A percentile compares a stretch with the other conserved stretches of the same genome.
Conservation (phyloP, 2,888 invertebrate genomes). For the Carpatolechia fugitivella region DNA sequence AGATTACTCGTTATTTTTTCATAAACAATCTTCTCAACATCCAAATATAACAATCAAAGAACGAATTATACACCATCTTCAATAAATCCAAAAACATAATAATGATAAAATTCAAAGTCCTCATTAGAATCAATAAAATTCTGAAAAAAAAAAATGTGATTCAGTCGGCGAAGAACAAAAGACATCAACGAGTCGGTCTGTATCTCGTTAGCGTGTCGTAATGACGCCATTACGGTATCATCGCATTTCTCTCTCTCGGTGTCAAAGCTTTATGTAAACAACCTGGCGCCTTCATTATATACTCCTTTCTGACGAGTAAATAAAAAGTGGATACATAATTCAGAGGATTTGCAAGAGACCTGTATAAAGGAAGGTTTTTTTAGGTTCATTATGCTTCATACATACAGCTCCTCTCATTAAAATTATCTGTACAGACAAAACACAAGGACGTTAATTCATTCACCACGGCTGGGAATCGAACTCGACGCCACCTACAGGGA, state of each 20-base stretch:
- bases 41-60: no score
- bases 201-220: background rate
- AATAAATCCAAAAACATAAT: background rate
- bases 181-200: background rate
- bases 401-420: no score
- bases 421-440: no score
- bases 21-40: no score
- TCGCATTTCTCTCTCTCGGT: background rate
- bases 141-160: background rate
- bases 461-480: no score
- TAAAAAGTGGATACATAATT: conserved; percentile 47
- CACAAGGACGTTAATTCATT: no score
- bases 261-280: conserved; percentile 6
- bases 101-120: background rate
- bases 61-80: background rate
- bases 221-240: conserved; percentile 2
- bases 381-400: no score
- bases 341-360: conserved; percentile 53
- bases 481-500: no score
- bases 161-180: background rate
- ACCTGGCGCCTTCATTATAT: background rate
- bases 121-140: background rate
- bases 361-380: background rate
- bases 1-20: no score
- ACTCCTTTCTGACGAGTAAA: conserved; percentile 25